Percentiles rank a stretch among this genome's conserved stretches.
These are phyloP conservation scores for Tokudaia muenninki DNA, from an alignment of 2,797 vertebrate species.

Conservation along the genomic window DNA sequence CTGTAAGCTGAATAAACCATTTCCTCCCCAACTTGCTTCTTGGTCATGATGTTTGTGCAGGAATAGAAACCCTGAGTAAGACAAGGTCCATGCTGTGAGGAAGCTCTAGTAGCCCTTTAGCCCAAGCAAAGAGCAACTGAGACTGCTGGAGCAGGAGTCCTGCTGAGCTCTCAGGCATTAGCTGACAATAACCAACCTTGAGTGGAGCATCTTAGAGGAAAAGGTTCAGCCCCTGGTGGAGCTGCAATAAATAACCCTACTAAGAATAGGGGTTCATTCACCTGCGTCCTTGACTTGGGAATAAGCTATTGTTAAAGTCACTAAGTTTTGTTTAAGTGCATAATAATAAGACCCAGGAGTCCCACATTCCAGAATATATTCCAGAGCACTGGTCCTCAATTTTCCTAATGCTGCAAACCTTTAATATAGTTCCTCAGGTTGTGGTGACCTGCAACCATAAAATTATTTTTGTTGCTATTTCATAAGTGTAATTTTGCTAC, in stretches of 20 bases:
- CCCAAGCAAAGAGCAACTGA: not conserved
- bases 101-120: not conserved
- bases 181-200: not conserved
- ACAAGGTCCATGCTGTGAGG: not conserved
- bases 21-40: too few relatives aligned
- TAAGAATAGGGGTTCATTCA: not conserved
- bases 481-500: not conserved
- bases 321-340: slow-evolving; percentile 37
- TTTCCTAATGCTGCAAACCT: not conserved
- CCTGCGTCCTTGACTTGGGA: not conserved
- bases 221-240: not conserved
- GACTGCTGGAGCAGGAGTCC: not conserved
- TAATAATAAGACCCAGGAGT: not conserved
- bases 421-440: not conserved
- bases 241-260: not conserved
- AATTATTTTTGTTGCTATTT: not conserved
- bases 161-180: not conserved
- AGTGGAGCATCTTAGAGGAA: not conserved
- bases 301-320: not conserved
- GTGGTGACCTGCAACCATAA: not conserved
- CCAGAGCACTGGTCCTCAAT: not conserved
- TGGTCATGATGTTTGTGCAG: too few relatives aligned
- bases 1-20: too few relatives aligned
- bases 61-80: too few relatives aligned
- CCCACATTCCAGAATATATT: not conserved